These are phyloP conservation scores for Psilanteris sp. DNA, from an alignment of 1,140 invertebrate species.

Conservation along the genomic window DNA sequence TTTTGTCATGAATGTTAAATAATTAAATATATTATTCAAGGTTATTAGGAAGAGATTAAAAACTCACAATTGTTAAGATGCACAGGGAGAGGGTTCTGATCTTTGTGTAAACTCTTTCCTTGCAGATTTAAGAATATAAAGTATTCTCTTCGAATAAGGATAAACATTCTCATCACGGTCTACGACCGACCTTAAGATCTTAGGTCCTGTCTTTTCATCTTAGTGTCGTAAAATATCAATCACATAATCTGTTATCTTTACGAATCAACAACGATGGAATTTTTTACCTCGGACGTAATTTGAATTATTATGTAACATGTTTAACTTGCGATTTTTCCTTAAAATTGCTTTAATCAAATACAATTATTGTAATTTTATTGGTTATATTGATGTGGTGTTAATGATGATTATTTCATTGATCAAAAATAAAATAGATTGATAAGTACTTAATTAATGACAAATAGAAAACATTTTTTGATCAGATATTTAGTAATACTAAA, in stretches of 20 bases:
- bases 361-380: conserved; percentile 28
- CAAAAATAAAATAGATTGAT: conserved; percentile 2
- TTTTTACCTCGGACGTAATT: conserved; percentile 4
- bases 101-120: conserved; percentile 7
- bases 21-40: no score
- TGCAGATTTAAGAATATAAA: conserved; percentile 14
- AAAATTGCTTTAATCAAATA: conserved; percentile 22
- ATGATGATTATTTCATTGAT: conserved; percentile 1
- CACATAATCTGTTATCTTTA: conserved; percentile 2
- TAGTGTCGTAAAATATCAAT: conserved; percentile 27
- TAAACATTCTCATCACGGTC: conserved; percentile 49
- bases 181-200: conserved; percentile 56
- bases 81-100: no score
- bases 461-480: no score
- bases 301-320: conserved; percentile 7
- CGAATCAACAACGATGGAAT: conserved; percentile 2
- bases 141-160: conserved; percentile 1
- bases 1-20: no score
- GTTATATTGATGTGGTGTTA: conserved; percentile 1
- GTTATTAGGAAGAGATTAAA: no score
- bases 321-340: conserved; percentile 11
- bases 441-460: no score
- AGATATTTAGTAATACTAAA: no score
- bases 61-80: no score
- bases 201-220: conserved; percentile 34